phyloP scores from a whole-genome alignment of 2,888 invertebrate genomes.

The Neuroscelio doddi region DNA sequence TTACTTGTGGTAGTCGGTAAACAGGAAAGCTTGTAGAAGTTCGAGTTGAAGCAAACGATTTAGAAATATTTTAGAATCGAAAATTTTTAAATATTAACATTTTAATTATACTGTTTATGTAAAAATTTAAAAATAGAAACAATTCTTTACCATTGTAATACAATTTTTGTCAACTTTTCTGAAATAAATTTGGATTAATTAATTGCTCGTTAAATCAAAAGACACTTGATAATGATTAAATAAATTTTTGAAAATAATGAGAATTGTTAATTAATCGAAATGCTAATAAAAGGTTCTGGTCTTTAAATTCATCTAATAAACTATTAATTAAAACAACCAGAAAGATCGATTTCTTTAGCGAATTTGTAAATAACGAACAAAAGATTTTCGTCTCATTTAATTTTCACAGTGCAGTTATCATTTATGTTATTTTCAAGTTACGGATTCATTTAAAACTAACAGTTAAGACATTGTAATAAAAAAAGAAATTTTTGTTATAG shows the following conservation, averaged over 20 bases:
- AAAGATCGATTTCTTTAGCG: neutral
- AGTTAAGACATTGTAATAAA: too few species aligned
- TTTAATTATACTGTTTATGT: too few species aligned
- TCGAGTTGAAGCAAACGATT: too few species aligned
- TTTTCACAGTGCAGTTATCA: neutral
- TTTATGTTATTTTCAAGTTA: neutral
- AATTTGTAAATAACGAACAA: neutral
- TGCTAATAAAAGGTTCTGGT: neutral
- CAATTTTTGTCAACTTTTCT: too few species aligned
- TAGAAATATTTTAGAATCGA: neutral
- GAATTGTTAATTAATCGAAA: neutral
- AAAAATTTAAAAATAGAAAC: too few species aligned
- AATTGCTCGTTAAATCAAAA: neutral
- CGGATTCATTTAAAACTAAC: too few species aligned
- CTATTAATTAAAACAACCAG: neutral
- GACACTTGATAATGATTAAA: too few species aligned
- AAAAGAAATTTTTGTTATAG: too few species aligned
- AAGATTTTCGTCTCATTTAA: neutral
- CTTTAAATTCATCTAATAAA: neutral
- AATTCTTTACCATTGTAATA: too few species aligned
- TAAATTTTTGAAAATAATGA: neutral
- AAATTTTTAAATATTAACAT: too few species aligned
- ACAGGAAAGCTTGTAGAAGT: too few species aligned
- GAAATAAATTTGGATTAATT: neutral
- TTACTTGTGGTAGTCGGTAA: conserved; percentile 26